Base-by-base conservation (phyloP, 2,113 vertebrate species). In the Onychorhynchus coronatus region DNA sequence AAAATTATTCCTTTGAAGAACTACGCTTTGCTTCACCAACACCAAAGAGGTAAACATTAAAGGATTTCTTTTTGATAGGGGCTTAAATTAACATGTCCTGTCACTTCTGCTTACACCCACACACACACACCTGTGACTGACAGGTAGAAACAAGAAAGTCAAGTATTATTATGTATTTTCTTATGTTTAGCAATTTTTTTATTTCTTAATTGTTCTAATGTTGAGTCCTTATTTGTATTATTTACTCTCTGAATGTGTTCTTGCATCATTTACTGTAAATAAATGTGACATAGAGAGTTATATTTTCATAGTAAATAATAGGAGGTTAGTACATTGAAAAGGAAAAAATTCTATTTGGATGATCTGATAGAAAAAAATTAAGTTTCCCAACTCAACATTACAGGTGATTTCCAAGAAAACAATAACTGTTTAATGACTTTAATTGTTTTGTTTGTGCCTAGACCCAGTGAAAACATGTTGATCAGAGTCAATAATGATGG, bases 1-100 rank as follows among this genome's bases (percentile, higher is more conserved):
- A 99, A 98, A 99, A 99, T 97, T 99, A 99, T 67, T 99, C 99
- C 11, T 99, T 99, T 98, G 99, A 99, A 97, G 99, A 99, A 93
- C 98, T 99, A 35, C 99, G 99, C 55, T 99, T 99, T 98, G 99
- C 99, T 89, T 99, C 99, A 59, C 99, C 99, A 55, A 99, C 99
- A 78, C 99, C 99, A 85, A 99, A 99, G 97, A 99, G 99, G 99
- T 99, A 98, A 97, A 58, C 11, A 3, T 63, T 7, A 20, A 93
- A 75, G 14, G 71, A 42, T 35, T 72, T n/a, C 5, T 61, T 44
- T 55, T 71, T 47, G 24, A 9, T 68, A 44, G 13, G 4, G 3
- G 21, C 30, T 78, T 50, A 72, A 88, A 67, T 53, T 68, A 92
- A 28, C 3, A 2, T 73, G 7, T 46, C 15, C 14, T 65, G 13